phyloP scores from a whole-genome alignment of 2,113 vertebrate genomes.

The Indicator maculatus region DNA sequence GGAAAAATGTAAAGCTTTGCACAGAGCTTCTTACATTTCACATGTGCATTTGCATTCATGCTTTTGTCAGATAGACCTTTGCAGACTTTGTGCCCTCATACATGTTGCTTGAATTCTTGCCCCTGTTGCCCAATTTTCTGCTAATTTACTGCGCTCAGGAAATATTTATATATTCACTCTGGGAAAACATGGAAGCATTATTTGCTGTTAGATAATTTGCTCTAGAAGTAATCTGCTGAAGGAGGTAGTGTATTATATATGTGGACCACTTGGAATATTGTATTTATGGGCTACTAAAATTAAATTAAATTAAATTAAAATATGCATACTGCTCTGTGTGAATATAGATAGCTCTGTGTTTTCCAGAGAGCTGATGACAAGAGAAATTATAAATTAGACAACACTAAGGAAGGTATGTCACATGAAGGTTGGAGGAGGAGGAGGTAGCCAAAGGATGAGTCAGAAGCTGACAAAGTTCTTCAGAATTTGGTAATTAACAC shows the following conservation, averaged over 20 bases:
- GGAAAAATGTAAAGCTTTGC: neutral
- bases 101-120: neutral
- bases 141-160: neutral
- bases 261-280: neutral
- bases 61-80: neutral
- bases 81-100: neutral
- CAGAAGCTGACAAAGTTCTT: conserved; percentile 42
- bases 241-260: neutral
- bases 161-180: neutral
- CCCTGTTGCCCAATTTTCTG: neutral
- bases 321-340: neutral
- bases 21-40: neutral
- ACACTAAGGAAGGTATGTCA: neutral
- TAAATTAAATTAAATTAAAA: neutral
- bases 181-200: neutral
- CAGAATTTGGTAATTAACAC: conserved; percentile 13
- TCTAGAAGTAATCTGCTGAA: neutral
- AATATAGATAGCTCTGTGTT: neutral
- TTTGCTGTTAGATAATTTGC: neutral
- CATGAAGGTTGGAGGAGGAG: neutral
- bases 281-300: neutral
- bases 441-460: conserved; percentile 5
- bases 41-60: neutral
- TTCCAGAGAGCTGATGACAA: neutral
- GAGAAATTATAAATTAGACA: neutral